Conservation (phyloP, 2,797 vertebrate genomes). For the Aulostomus chinensis region DNA sequence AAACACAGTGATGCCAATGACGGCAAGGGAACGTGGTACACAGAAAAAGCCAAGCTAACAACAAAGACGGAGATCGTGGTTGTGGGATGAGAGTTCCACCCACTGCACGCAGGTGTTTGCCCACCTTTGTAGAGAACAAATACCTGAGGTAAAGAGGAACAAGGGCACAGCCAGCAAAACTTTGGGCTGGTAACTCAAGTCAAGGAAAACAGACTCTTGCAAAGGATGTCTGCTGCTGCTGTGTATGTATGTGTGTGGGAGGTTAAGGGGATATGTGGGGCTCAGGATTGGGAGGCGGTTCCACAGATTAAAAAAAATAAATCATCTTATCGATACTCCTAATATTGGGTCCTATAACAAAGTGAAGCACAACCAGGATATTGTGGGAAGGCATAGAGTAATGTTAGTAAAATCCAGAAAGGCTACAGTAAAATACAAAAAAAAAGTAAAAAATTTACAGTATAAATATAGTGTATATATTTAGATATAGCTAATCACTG, state of each 20-base stretch:
- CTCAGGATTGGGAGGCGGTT: conserved; percentile 43
- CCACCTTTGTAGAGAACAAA: conserved; percentile 36
- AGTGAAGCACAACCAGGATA: too few species aligned
- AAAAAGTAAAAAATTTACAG: too few species aligned
- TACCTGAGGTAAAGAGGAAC: conserved; percentile 62
- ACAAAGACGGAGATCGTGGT: conserved; percentile 26
- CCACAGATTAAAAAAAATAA: too few species aligned
- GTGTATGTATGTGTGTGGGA: background rate
- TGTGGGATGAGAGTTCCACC: conserved; percentile 33
- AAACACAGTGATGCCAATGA: conserved; percentile 58
- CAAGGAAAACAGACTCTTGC: conserved; percentile 66
- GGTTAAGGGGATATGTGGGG: conserved; percentile 31
- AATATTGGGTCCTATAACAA: too few species aligned
- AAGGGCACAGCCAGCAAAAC: conserved; percentile 58
- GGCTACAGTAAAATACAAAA: too few species aligned
- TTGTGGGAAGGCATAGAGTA: too few species aligned
- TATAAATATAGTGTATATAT: too few species aligned
- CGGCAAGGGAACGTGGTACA: conserved; percentile 46
- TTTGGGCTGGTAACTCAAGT: conserved; percentile 46
- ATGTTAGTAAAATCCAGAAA: too few species aligned
- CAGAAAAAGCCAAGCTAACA: conserved; percentile 20
- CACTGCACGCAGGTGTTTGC: conserved; percentile 74
- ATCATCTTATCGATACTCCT: too few species aligned
- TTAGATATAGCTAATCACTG: too few species aligned
- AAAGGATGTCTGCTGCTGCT: conserved; percentile 32